Percentiles rank a stretch among this genome's conserved stretches.
phyloP scores from a whole-genome alignment of 2,888 invertebrate species.

The Euspilapteryx auroguttella region DNA sequence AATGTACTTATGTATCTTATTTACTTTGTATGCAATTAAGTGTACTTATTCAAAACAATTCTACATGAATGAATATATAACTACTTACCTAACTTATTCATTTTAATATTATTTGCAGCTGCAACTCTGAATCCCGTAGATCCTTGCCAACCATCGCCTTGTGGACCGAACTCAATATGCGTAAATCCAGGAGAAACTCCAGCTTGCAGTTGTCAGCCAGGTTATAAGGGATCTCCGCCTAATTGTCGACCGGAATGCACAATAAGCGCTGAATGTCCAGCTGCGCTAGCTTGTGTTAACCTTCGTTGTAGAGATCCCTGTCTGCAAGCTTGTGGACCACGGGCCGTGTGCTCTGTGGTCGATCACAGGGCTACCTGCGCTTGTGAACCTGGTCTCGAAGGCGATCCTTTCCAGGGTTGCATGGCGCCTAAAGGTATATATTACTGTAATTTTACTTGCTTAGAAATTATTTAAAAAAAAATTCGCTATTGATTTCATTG shows the following conservation, averaged over 20 bases:
- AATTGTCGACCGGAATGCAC: constrained; percentile 71
- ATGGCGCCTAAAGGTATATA: constrained; percentile 40
- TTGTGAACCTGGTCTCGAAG: constrained; percentile 62
- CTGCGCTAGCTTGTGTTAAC: constrained; percentile 64
- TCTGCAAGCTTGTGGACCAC: constrained; percentile 65
- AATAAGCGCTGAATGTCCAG: constrained; percentile 69
- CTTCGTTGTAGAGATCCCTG: constrained; percentile 69
- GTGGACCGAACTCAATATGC: constrained; percentile 68
- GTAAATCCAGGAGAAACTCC: constrained; percentile 63
- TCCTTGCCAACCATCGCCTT: constrained; percentile 70
- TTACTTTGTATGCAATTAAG: too few species aligned
- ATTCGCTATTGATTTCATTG: too few species aligned
- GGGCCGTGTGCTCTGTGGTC: constrained; percentile 60
- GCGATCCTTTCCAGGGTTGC: constrained; percentile 66
- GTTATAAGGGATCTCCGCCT: constrained; percentile 66
- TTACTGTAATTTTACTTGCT: too few species aligned
- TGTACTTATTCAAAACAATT: too few species aligned
- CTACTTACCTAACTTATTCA: neutral
- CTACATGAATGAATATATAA: too few species aligned
- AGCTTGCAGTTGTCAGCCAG: constrained; percentile 64
- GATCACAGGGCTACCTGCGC: constrained; percentile 68
- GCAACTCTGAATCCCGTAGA: constrained; percentile 24
- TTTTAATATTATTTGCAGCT: constrained; percentile 15
- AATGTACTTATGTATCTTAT: too few species aligned
- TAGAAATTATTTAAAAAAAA: too few species aligned